These are phyloP conservation scores for Leucopsar rothschildi DNA, from an alignment of 2,113 vertebrate genomes.

Conservation along the genomic window DNA sequence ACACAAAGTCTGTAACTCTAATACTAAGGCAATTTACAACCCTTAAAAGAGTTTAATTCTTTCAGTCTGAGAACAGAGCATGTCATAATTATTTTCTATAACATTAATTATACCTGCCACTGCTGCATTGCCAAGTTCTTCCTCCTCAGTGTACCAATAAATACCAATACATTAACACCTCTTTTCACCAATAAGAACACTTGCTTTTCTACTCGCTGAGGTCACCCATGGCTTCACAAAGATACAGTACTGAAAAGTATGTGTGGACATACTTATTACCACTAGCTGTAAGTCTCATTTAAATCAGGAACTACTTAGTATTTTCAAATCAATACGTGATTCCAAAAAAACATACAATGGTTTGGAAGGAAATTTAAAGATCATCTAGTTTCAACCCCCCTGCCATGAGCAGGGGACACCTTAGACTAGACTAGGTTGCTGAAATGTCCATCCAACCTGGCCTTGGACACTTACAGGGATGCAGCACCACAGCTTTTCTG, in stretches of 20 bases:
- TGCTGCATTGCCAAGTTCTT: not conserved
- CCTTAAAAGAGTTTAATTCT: not conserved
- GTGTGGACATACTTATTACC: rapidly evolving
- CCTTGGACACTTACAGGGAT: not conserved
- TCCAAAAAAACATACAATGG: not conserved
- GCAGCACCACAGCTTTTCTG: not conserved
- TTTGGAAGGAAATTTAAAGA: not conserved
- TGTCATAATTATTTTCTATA: not conserved
- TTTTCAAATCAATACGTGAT: not conserved
- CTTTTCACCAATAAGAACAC: not conserved
- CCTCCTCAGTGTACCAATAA: not conserved
- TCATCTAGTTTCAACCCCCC: not conserved
- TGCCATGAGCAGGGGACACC: not conserved
- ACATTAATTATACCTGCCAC: not conserved
- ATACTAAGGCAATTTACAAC: not conserved
- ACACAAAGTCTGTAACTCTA: not conserved
- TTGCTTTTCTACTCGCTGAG: not conserved
- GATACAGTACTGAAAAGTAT: not conserved
- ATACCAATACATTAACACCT: not conserved
- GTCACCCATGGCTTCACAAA: not conserved
- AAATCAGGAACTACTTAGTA: not conserved
- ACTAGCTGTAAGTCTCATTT: not conserved
- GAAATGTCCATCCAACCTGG: not conserved
- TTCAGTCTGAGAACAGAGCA: not conserved
- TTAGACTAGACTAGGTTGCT: not conserved